A percentile compares a stretch with the other conserved stretches of the same genome.
Conservation (phyloP, 2,888 invertebrate species). For the Aleiodes alternator region DNA sequence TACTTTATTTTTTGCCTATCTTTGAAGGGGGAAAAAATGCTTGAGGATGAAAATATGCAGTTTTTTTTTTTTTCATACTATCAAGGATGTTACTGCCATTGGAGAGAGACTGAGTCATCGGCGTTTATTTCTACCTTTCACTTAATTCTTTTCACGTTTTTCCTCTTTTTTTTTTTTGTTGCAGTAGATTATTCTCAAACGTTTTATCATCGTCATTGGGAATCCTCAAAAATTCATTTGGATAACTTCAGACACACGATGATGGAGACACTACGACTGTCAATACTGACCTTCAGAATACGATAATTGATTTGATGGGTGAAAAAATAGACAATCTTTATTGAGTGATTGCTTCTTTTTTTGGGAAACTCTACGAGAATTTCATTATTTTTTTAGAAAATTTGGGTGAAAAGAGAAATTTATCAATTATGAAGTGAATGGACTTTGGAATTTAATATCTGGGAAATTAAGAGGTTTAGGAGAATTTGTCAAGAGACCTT, state of each 20-base stretch:
- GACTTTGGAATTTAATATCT: too few relatives aligned
- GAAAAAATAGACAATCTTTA: background rate
- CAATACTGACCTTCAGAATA: slow-evolving; percentile 22
- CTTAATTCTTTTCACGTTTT: slow-evolving; percentile 10
- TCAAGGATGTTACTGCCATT: slow-evolving; percentile 10
- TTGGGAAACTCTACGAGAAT: too few relatives aligned
- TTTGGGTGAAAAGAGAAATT: too few relatives aligned
- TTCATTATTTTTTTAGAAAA: too few relatives aligned
- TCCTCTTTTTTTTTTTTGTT: too few relatives aligned
- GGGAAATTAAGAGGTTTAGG: too few relatives aligned
- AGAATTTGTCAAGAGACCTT: too few relatives aligned
- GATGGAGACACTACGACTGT: slow-evolving; percentile 15
- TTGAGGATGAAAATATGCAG: slow-evolving; percentile 3
- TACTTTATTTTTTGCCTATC: background rate
- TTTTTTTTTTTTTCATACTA: slow-evolving; percentile 8
- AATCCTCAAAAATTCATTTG: slow-evolving; percentile 29
- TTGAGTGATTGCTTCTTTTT: background rate
- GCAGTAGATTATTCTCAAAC: slow-evolving; percentile 15
- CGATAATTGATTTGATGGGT: slow-evolving; percentile 1
- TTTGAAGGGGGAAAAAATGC: background rate
- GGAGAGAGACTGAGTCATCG: slow-evolving; percentile 8
- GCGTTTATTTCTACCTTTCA: slow-evolving; percentile 26
- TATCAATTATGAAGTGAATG: too few relatives aligned
- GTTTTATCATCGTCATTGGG: slow-evolving; percentile 22
- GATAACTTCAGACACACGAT: slow-evolving; percentile 4